phyloP scores from a whole-genome alignment of 2,113 vertebrate genomes.

The Onychostruthus taczanowskii region DNA sequence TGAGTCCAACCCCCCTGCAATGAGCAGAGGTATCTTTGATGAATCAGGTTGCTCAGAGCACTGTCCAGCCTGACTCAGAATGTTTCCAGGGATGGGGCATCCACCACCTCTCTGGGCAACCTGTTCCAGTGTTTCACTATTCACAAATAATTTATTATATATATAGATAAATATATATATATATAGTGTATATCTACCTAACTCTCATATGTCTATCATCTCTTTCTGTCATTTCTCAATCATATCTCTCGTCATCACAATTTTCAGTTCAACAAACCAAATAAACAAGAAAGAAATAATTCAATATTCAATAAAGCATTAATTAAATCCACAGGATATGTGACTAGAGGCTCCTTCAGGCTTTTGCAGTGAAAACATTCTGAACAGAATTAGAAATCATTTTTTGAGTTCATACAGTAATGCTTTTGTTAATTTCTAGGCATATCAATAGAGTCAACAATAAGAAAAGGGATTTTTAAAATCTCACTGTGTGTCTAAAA shows the following conservation, averaged over 20 bases:
- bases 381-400: constrained; percentile 13
- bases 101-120: not conserved
- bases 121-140: not conserved
- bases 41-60: not conserved
- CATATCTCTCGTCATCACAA: not conserved
- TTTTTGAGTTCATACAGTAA: constrained; percentile 19
- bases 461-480: not conserved
- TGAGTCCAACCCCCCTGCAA: not conserved
- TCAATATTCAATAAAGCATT: constrained; percentile 13
- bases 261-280: constrained; percentile 51
- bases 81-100: not conserved
- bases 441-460: not conserved
- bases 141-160: not conserved
- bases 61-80: rapidly evolving
- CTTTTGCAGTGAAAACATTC: constrained; percentile 5
- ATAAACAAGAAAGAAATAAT: constrained; percentile 25
- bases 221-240: not conserved
- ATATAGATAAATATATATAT: not conserved
- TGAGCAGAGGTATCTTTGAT: not conserved
- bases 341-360: constrained; percentile 3
- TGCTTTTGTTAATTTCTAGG: constrained; percentile 18
- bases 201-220: not conserved
- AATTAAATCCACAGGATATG: not conserved
- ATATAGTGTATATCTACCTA: not conserved
- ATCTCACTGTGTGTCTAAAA: not conserved